Percentiles rank a stretch among this genome's conserved stretches.
These are phyloP conservation scores for Bovichtus variegatus DNA, from an alignment of 2,797 vertebrate genomes.

Conservation along the genomic window DNA sequence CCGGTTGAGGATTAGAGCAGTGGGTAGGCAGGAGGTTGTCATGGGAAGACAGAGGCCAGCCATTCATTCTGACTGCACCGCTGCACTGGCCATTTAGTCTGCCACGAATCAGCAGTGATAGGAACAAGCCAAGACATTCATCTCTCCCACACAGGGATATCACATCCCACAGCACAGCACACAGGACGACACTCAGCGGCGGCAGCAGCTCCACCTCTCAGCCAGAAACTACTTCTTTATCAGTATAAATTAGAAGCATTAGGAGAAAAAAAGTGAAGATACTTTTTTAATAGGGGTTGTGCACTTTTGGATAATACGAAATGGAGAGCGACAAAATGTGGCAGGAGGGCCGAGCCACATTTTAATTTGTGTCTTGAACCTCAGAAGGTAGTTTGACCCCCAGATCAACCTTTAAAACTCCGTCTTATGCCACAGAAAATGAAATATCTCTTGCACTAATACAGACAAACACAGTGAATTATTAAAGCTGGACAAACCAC, in stretches of 20 bases:
- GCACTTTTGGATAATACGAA: slow-evolving; percentile 85
- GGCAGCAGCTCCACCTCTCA: slow-evolving; percentile 54
- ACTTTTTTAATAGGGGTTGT: slow-evolving; percentile 67
- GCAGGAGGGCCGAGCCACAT: slow-evolving; percentile 71
- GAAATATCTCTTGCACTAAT: slow-evolving; percentile 69
- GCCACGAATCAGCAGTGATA: slow-evolving; percentile 82
- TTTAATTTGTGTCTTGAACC: slow-evolving; percentile 84
- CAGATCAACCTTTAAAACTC: slow-evolving; percentile 90
- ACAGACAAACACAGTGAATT: slow-evolving; percentile 73
- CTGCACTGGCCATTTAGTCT: slow-evolving; percentile 80
- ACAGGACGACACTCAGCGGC: slow-evolving; percentile 34
- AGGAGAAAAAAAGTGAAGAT: slow-evolving; percentile 17
- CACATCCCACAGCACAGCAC: slow-evolving; percentile 67
- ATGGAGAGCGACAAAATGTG: slow-evolving; percentile 81
- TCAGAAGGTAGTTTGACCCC: slow-evolving; percentile 89
- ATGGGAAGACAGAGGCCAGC: slow-evolving; percentile 79
- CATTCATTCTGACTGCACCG: slow-evolving; percentile 80
- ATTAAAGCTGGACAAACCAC: slow-evolving; percentile 71
- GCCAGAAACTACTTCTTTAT: slow-evolving; percentile 51
- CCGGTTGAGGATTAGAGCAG: slow-evolving; percentile 79
- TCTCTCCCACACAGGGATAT: slow-evolving; percentile 81
- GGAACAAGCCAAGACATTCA: slow-evolving; percentile 80
- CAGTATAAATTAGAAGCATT: slow-evolving; percentile 41
- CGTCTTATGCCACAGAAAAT: slow-evolving; percentile 85
- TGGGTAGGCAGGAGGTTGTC: slow-evolving; percentile 81